Evolutionary conservation across 2,797 vertebrate genomes (phyloP).

Genomic region (Galago senegalensis): DNA sequence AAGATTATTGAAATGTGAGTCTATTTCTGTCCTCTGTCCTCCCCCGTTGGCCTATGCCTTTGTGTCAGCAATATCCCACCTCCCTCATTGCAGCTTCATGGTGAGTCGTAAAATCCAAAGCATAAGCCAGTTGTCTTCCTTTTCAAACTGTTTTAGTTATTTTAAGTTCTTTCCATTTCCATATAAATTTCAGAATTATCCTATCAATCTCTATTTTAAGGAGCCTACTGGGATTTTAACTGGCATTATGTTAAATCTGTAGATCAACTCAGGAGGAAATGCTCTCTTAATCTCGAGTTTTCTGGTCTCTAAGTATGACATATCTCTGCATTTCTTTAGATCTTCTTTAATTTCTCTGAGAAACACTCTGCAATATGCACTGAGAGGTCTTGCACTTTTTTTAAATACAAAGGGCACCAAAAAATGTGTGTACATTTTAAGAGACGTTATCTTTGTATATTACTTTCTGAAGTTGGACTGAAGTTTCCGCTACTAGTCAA

Average conservation of each 20-base stretch:
- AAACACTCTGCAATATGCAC: background rate
- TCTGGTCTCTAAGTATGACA: background rate
- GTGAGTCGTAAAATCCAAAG: background rate
- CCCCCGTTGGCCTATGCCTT: background rate
- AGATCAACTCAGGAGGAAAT: background rate
- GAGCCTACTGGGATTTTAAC: background rate
- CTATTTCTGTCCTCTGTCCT: background rate
- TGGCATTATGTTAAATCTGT: background rate
- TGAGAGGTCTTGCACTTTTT: background rate
- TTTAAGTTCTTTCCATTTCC: background rate
- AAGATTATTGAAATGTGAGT: background rate
- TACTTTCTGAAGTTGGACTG: no score
- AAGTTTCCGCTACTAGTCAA: no score
- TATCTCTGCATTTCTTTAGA: background rate
- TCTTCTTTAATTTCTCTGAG: background rate
- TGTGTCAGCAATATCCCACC: background rate
- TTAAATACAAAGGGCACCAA: no score
- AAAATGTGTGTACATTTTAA: no score
- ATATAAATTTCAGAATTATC: background rate
- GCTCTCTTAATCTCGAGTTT: background rate
- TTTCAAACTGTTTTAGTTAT: background rate
- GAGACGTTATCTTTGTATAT: no score
- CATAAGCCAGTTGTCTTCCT: background rate
- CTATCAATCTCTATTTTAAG: background rate
- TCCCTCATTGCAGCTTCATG: background rate